Conservation (phyloP, 2,113 vertebrate species). For the Oryzias curvinotus region DNA sequence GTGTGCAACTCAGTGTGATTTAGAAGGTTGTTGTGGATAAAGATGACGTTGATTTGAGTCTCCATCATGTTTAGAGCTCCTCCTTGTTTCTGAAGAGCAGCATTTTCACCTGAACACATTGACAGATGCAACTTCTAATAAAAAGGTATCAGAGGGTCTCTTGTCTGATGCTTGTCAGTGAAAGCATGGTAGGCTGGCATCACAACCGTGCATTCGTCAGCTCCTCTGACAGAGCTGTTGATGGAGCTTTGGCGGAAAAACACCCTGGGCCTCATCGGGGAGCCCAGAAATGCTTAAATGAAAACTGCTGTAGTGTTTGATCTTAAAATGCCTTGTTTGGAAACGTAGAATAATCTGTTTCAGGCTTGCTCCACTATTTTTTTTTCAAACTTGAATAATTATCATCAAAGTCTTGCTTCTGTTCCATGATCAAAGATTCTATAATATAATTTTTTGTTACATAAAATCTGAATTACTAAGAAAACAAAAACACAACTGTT, state of each 20-base stretch:
- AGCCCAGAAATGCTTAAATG: slow-evolving; percentile 5
- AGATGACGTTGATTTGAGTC: no score
- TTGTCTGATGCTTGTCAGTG: slow-evolving; percentile 34
- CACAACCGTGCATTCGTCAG: slow-evolving; percentile 30
- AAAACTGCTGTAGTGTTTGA: slow-evolving; percentile 9
- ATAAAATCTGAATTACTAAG: no score
- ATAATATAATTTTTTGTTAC: no score
- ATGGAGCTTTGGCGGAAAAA: slow-evolving; percentile 38
- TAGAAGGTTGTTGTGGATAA: no score
- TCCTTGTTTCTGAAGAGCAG: neutral
- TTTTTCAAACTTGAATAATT: neutral
- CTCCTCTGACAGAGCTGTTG: slow-evolving; percentile 23
- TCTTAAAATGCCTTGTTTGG: slow-evolving; percentile 11
- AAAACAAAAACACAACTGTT: no score
- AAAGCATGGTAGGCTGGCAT: slow-evolving; percentile 35
- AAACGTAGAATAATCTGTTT: neutral
- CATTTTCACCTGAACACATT: neutral
- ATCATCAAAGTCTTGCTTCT: neutral
- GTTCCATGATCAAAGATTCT: neutral
- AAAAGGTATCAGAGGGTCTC: neutral
- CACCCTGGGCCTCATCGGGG: slow-evolving; percentile 10
- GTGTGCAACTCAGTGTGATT: no score
- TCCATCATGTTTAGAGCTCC: neutral
- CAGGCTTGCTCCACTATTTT: neutral
- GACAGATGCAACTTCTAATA: slow-evolving; percentile 20